Conservation (phyloP, 2,113 vertebrate species). For the Glareola pratincola region DNA sequence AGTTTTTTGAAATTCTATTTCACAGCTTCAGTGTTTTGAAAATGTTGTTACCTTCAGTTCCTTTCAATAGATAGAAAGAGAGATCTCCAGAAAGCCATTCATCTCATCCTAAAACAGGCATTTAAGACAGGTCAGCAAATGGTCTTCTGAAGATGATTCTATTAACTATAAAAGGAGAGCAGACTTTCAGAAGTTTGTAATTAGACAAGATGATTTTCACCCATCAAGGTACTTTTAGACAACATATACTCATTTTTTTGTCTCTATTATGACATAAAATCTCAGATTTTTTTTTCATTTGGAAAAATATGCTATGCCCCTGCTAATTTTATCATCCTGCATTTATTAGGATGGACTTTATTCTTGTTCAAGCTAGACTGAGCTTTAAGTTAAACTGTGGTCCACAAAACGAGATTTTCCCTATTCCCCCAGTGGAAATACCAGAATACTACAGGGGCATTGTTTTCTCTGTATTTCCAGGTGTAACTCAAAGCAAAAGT, state of each 20-base stretch:
- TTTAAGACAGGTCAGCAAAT: slow-evolving; percentile 16
- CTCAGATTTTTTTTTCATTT: neutral
- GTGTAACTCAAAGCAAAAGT: neutral
- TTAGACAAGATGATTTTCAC: neutral
- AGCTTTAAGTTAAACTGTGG: neutral
- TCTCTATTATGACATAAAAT: neutral
- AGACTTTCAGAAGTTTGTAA: neutral
- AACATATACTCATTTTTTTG: neutral
- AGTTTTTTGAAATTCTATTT: neutral
- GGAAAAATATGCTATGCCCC: neutral
- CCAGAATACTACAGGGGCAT: neutral
- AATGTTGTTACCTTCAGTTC: neutral
- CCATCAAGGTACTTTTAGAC: neutral
- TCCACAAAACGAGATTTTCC: neutral
- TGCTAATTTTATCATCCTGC: neutral
- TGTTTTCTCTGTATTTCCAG: neutral
- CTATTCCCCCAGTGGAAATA: neutral
- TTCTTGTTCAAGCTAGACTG: neutral
- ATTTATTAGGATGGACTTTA: neutral
- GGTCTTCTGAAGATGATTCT: neutral
- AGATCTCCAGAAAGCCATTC: neutral
- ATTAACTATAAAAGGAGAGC: neutral
- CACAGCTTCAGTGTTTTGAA: slow-evolving; percentile 11
- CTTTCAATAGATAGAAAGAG: neutral
- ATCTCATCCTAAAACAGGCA: neutral